These are phyloP conservation scores for Helobdella robusta DNA, from an alignment of 2,888 invertebrate species.

Conservation along the genomic window DNA sequence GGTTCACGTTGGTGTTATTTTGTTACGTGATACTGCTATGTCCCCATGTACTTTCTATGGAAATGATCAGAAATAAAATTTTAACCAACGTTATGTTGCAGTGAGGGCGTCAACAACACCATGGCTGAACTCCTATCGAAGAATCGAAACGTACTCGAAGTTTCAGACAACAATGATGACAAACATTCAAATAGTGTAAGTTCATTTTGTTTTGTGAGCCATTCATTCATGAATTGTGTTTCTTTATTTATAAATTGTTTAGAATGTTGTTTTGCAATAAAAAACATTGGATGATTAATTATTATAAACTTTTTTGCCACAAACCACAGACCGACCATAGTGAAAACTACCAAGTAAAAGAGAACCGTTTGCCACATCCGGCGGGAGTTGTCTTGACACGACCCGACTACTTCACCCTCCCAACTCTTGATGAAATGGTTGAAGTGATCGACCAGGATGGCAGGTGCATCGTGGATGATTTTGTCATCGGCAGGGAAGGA, in stretches of 20 bases:
- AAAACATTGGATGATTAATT: not conserved
- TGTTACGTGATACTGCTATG: no score
- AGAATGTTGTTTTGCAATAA: not conserved
- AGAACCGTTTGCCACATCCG: constrained; percentile 54
- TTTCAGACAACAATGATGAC: not conserved
- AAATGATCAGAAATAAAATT: no score
- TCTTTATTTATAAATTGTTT: not conserved
- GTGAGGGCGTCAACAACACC: constrained; percentile 1
- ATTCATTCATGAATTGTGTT: not conserved
- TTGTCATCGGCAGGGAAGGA: constrained; percentile 76
- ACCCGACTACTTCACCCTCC: constrained; percentile 82
- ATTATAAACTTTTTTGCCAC: no score
- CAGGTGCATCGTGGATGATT: constrained; percentile 70
- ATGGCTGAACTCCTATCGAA: constrained; percentile 13
- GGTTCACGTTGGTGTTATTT: no score
- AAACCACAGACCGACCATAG: no score
- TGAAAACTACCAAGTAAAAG: no score
- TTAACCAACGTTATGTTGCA: no score
- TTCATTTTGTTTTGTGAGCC: not conserved
- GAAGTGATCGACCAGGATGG: constrained; percentile 60
- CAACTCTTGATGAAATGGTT: constrained; percentile 68
- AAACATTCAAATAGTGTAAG: not conserved
- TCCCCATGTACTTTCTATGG: no score
- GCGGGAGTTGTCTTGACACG: constrained; percentile 68
- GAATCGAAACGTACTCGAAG: not conserved